phyloP scores from a whole-genome alignment of 2,888 invertebrate species.

The Tetanocera ferruginea region DNA sequence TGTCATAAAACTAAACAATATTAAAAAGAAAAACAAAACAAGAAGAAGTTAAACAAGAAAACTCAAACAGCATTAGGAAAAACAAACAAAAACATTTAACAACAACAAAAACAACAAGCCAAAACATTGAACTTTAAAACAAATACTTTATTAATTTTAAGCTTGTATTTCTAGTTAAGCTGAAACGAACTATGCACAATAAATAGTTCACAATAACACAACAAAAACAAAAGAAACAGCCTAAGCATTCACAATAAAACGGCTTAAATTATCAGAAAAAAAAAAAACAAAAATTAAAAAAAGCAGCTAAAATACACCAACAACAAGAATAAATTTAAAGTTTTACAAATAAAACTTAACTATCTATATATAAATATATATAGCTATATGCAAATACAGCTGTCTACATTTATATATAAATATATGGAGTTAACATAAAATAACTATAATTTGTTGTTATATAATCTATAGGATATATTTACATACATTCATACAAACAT shows the following conservation, averaged over 20 bases:
- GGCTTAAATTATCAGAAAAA: background rate
- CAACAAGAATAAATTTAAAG: background rate
- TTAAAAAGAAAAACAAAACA: background rate
- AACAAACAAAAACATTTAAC: background rate
- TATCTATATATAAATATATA: too few species aligned
- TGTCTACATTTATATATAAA: background rate
- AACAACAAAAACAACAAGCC: background rate
- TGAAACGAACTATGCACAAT: too few species aligned
- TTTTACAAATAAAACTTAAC: background rate
- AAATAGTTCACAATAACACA: too few species aligned
- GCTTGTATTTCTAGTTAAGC: background rate
- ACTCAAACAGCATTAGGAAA: background rate
- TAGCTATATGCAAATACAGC: background rate
- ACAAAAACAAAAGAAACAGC: too few species aligned
- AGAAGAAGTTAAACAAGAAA: background rate
- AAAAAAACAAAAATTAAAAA: background rate
- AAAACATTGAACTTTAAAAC: background rate
- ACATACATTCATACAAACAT: background rate
- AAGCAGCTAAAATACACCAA: background rate
- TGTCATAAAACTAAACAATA: background rate
- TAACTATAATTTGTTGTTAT: conserved; percentile 7
- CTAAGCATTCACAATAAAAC: background rate
- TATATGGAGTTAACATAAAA: background rate
- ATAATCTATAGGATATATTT: background rate
- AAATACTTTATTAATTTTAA: conserved; percentile 25